A percentile compares a stretch with the other conserved stretches of the same genome.
Conservation (phyloP, 2,888 invertebrate species). For the Drosophila differens region DNA sequence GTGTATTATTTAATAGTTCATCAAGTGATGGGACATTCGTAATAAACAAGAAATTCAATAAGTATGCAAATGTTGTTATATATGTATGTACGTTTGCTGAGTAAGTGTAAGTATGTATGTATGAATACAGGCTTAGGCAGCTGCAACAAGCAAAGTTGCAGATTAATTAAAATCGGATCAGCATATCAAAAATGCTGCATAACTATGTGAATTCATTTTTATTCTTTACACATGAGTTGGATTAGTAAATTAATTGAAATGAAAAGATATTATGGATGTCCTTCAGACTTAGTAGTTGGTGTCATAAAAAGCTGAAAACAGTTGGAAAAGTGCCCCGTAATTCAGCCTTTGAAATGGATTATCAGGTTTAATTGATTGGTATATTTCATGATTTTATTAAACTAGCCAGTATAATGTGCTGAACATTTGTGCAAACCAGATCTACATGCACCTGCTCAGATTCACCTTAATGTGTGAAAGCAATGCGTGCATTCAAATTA, state of each 20-base stretch:
- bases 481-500: slow-evolving; percentile 5
- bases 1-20: slow-evolving; percentile 60
- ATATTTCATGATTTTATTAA: neutral
- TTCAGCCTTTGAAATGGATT: neutral
- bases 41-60: slow-evolving; percentile 55
- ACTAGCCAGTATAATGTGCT: neutral
- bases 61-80: slow-evolving; percentile 16
- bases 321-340: neutral
- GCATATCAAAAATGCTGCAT: neutral
- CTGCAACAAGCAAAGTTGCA: no score
- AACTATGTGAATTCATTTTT: neutral
- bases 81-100: neutral
- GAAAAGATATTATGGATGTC: neutral
- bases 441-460: no score
- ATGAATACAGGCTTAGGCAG: neutral
- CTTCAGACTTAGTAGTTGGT: neutral
- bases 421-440: neutral
- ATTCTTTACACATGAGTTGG: neutral
- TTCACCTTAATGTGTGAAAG: neutral
- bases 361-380: neutral
- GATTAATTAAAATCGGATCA: neutral
- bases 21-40: slow-evolving; percentile 51
- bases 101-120: neutral
- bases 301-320: neutral
- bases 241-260: neutral